phyloP scores from a whole-genome alignment of 2,888 invertebrate species.

The Sussaba pulchella region DNA sequence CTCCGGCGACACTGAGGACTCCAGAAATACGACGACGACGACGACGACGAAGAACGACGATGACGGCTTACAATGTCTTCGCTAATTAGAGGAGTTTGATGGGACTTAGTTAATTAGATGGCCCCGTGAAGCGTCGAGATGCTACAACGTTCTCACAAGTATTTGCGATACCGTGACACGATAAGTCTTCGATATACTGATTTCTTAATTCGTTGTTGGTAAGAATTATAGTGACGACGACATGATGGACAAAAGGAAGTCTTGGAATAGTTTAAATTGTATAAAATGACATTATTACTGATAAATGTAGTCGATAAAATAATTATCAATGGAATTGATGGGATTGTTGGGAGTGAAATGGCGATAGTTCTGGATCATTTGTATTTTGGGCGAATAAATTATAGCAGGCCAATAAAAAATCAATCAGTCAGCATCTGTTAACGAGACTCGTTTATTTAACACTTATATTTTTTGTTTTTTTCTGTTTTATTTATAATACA shows the following conservation, averaged over 20 bases:
- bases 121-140: constrained; percentile 30
- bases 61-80: constrained; percentile 42
- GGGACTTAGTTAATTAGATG: constrained; percentile 50
- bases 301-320: too few relatives aligned
- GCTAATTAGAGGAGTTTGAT: constrained; percentile 59
- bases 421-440: constrained; percentile 69
- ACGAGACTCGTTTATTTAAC: constrained; percentile 81
- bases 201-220: not conserved
- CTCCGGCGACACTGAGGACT: constrained; percentile 10
- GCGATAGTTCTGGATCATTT: too few relatives aligned
- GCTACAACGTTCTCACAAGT: not conserved
- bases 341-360: too few relatives aligned
- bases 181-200: constrained; percentile 2
- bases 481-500: constrained; percentile 75
- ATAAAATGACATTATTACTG: too few relatives aligned
- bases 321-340: too few relatives aligned
- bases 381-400: constrained; percentile 1
- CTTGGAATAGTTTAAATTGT: too few relatives aligned
- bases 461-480: constrained; percentile 75
- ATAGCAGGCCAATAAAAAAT: not conserved
- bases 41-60: constrained; percentile 18
- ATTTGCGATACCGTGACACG: constrained; percentile 16
- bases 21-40: constrained; percentile 24
- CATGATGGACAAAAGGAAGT: not conserved
- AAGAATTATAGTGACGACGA: not conserved